These are phyloP conservation scores for Eurypyga helias DNA, from an alignment of 2,113 vertebrate species.

Conservation along the genomic window DNA sequence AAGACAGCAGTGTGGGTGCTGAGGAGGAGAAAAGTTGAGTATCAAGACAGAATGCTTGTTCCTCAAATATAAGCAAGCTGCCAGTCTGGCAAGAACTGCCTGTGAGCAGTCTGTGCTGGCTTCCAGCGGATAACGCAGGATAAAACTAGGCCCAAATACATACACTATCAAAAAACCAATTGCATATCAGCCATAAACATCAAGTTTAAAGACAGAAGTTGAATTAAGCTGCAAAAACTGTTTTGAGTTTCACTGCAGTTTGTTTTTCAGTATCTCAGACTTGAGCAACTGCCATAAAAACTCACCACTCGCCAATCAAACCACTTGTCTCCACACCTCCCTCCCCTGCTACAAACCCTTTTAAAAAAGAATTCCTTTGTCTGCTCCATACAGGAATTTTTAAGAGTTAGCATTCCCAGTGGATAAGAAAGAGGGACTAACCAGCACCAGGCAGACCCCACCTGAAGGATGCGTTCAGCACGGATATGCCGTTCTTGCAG, in stretches of 20 bases:
- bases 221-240: background rate
- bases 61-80: background rate
- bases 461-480: rapidly evolving
- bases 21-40: background rate
- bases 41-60: background rate
- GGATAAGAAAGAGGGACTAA: too few species aligned
- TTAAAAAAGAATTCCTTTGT: background rate
- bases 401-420: too few species aligned
- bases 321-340: background rate
- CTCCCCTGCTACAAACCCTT: background rate
- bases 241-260: background rate
- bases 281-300: background rate
- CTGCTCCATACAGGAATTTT: background rate
- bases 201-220: background rate
- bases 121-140: background rate
- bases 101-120: background rate
- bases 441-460: background rate
- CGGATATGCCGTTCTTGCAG: rapidly evolving
- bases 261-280: background rate
- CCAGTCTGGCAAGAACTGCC: background rate
- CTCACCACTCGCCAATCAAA: background rate
- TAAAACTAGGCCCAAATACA: background rate
- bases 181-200: background rate
- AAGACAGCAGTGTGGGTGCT: background rate
- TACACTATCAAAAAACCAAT: background rate